These are phyloP conservation scores for Mormyrus iriodes DNA, from an alignment of 2,113 vertebrate genomes.

Conservation along the genomic window DNA sequence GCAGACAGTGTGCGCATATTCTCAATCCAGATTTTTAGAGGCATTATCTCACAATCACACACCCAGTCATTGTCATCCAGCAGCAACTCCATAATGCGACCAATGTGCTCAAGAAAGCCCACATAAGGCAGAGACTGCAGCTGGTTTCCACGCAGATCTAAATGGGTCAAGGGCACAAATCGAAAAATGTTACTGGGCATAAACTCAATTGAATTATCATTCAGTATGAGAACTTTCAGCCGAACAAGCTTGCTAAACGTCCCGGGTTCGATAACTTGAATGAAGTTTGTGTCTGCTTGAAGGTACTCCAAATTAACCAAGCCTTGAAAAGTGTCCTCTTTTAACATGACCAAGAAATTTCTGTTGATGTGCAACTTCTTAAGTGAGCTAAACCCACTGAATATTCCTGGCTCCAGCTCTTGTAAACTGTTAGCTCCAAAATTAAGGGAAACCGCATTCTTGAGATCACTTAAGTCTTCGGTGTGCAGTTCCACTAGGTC, in stretches of 20 bases:
- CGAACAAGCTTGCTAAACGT: conserved; percentile 93
- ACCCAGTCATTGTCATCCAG: conserved; percentile 90
- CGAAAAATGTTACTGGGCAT: conserved; percentile 91
- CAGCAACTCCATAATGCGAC: conserved; percentile 88
- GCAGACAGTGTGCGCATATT: conserved; percentile 90
- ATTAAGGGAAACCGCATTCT: conserved; percentile 80
- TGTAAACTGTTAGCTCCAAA: conserved; percentile 93
- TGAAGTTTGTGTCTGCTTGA: conserved; percentile 96
- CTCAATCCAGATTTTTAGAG: conserved; percentile 90
- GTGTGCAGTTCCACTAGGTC: conserved; percentile 70
- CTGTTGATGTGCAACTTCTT: conserved; percentile 97
- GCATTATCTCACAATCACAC: conserved; percentile 87
- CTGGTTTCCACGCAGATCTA: conserved; percentile 92
- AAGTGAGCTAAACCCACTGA: conserved; percentile 77
- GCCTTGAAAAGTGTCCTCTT: conserved; percentile 90
- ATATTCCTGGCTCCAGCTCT: conserved; percentile 87
- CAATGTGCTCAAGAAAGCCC: conserved; percentile 92
- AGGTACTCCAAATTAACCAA: conserved; percentile 92
- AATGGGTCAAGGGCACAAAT: conserved; percentile 91
- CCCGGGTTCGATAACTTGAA: conserved; percentile 87
- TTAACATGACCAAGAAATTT: conserved; percentile 88
- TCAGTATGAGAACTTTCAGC: conserved; percentile 95
- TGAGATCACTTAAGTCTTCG: conserved; percentile 81
- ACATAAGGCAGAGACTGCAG: conserved; percentile 90
- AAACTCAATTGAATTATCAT: conserved; percentile 90